These are phyloP conservation scores for Poeciliopsis occidentalis DNA, from an alignment of 2,113 vertebrate species.

Conservation along the genomic window DNA sequence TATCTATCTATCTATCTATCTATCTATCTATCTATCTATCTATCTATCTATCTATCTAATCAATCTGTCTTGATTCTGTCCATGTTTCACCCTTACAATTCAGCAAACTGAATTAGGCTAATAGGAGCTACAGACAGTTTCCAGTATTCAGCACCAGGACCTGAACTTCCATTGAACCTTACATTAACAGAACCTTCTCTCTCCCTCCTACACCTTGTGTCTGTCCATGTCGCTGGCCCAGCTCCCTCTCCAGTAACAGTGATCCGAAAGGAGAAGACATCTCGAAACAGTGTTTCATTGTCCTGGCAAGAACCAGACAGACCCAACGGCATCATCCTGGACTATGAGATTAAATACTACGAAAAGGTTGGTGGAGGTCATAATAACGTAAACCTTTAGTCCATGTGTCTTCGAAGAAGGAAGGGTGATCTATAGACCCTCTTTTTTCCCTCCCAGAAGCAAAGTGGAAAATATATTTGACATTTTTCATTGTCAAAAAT, in stretches of 20 bases:
- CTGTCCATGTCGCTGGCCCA: constrained; percentile 58
- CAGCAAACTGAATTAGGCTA: constrained; percentile 71
- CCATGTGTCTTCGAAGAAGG: background rate
- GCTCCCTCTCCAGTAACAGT: constrained; percentile 92
- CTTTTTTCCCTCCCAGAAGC: background rate
- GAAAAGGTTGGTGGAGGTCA: constrained; percentile 89
- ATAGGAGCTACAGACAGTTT: constrained; percentile 66
- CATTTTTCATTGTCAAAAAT: too few species aligned
- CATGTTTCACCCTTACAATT: constrained; percentile 31
- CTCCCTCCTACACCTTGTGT: constrained; percentile 24
- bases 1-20: too few species aligned
- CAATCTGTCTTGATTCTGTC: too few species aligned
- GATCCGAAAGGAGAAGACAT: constrained; percentile 93
- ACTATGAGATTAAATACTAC: constrained; percentile 99
- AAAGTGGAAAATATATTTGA: too few species aligned
- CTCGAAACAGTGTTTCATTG: constrained; percentile 92
- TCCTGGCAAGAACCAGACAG: constrained; percentile 96
- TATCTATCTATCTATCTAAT: too few species aligned
- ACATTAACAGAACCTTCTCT: constrained; percentile 25
- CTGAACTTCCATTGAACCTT: constrained; percentile 77
- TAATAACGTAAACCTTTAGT: background rate
- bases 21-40: too few species aligned
- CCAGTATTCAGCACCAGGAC: constrained; percentile 62
- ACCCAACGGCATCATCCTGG: constrained; percentile 97
- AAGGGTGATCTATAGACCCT: background rate